Evolutionary conservation across 2,888 invertebrate genomes (phyloP).

Genomic region (Eupithecia tripunctaria): DNA sequence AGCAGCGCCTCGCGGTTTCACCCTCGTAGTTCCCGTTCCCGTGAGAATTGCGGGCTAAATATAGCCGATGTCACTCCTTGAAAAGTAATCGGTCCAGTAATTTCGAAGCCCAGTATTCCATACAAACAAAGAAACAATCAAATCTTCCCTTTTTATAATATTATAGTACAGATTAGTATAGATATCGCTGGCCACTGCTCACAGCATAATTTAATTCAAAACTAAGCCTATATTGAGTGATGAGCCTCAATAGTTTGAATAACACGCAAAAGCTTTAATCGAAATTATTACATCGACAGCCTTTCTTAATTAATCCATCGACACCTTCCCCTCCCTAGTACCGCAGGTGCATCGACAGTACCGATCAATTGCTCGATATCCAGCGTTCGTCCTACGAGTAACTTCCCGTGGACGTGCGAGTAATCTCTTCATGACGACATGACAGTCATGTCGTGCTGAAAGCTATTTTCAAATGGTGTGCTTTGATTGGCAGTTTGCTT

Average conservation of each 20-base stretch:
- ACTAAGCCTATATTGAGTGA: neutral
- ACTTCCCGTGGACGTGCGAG: neutral
- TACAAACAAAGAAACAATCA: no score
- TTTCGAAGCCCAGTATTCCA: no score
- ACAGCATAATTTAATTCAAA: neutral
- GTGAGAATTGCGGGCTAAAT: no score
- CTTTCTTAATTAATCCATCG: slow-evolving; percentile 9
- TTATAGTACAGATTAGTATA: no score
- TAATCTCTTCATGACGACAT: slow-evolving; percentile 8
- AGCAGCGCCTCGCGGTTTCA: no score
- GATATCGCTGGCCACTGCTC: neutral
- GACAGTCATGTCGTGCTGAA: neutral
- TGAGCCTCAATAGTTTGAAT: neutral
- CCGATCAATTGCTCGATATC: slow-evolving; percentile 73
- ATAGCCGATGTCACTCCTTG: no score
- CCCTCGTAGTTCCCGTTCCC: no score
- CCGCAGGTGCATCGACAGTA: slow-evolving; percentile 59
- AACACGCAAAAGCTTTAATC: neutral
- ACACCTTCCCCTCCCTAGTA: slow-evolving; percentile 42
- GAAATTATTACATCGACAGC: neutral
- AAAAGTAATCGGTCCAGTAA: no score
- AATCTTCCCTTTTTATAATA: no score
- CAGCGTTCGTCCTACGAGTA: slow-evolving; percentile 47
- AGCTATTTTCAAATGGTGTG: neutral
- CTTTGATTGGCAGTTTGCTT: neutral